These are phyloP conservation scores for Fragum sueziense DNA, from an alignment of 2,888 invertebrate genomes.

Conservation along the genomic window DNA sequence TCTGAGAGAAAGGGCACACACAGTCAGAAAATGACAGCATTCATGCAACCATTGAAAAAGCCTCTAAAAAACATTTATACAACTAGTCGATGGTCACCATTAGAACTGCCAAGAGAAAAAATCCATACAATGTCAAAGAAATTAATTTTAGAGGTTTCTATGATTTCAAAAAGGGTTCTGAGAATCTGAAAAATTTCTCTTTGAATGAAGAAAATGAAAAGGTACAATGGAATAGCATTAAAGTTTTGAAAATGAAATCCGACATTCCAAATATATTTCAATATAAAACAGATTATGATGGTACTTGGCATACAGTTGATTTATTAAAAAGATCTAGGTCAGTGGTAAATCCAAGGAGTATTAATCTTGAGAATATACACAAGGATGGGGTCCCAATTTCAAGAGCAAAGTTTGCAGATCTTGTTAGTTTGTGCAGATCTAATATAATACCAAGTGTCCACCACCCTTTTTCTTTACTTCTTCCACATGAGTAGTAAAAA, in stretches of 20 bases:
- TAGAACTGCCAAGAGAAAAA: background rate
- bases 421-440: slow-evolving; percentile 23
- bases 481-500: slow-evolving; percentile 15
- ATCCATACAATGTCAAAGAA: background rate
- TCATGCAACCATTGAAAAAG: background rate
- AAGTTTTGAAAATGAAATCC: too few species aligned
- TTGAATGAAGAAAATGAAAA: background rate
- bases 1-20: background rate
- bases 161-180: background rate
- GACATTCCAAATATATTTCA: too few species aligned
- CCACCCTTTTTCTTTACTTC: slow-evolving; percentile 32
- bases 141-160: background rate
- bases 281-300: background rate
- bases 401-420: slow-evolving; percentile 24
- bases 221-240: background rate
- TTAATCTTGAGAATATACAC: background rate
- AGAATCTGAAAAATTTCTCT: background rate
- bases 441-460: slow-evolving; percentile 35
- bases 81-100: background rate
- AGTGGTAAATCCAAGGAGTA: background rate
- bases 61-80: background rate
- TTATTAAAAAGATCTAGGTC: background rate
- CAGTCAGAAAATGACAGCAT: background rate
- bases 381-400: background rate
- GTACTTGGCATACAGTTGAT: background rate